Evolutionary conservation across 2,113 vertebrate genomes (phyloP).

Genomic region (Alethe castanea): DNA sequence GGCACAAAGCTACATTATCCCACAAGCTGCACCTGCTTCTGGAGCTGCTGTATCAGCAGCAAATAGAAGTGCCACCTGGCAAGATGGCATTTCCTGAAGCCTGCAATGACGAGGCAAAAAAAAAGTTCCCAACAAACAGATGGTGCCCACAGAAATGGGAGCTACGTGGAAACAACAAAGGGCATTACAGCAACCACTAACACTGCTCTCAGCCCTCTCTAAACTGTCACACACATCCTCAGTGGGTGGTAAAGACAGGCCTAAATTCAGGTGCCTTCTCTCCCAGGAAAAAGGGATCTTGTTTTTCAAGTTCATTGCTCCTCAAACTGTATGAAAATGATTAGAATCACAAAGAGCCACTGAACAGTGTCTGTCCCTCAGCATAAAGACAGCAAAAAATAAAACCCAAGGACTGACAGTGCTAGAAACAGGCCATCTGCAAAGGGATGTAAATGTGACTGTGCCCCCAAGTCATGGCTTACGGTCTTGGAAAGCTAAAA

Average conservation of each 20-base stretch:
- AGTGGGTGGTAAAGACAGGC: conserved; percentile 56
- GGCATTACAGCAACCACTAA: neutral
- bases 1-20: conserved; percentile 67
- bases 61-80: conserved; percentile 64
- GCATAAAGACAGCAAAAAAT: conserved; percentile 51
- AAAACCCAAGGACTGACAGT: conserved; percentile 21
- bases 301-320: conserved; percentile 57
- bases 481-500: conserved; percentile 4
- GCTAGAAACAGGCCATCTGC: conserved; percentile 56
- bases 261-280: conserved; percentile 63
- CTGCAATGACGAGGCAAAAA: neutral
- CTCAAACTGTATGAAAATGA: conserved; percentile 54
- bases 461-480: conserved; percentile 36
- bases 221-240: conserved; percentile 48
- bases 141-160: conserved; percentile 51
- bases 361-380: conserved; percentile 43
- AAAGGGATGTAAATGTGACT: conserved; percentile 57
- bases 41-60: conserved; percentile 16
- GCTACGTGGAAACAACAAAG: conserved; percentile 35
- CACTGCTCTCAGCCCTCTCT: neutral
- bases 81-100: conserved; percentile 64
- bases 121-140: conserved; percentile 44
- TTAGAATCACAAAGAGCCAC: conserved; percentile 65
- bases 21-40: conserved; percentile 60
- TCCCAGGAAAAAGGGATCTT: conserved; percentile 38